phyloP scores from a whole-genome alignment of 2,888 invertebrate species.

The Rhamphomyia laevipes region DNA sequence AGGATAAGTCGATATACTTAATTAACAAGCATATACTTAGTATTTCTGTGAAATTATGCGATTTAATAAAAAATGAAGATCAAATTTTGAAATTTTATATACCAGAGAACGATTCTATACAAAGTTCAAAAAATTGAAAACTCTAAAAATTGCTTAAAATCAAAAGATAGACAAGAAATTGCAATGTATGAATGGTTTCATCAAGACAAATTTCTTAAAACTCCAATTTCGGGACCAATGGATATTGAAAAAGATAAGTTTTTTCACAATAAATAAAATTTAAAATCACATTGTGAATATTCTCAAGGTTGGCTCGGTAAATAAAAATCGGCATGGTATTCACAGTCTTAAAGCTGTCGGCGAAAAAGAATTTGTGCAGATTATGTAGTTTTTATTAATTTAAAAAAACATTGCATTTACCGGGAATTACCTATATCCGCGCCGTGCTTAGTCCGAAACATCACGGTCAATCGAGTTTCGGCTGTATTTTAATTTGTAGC shows the following conservation, averaged over 20 bases:
- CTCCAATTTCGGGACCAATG: neutral
- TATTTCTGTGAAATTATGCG: too few relatives aligned
- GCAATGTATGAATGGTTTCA: slow-evolving; percentile 5
- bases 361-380: slow-evolving; percentile 7
- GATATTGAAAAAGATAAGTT: slow-evolving; percentile 4
- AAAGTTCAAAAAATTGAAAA: neutral
- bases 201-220: neutral
- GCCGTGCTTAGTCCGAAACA: too few relatives aligned
- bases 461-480: too few relatives aligned
- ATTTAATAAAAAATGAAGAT: slow-evolving; percentile 5
- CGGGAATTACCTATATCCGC: too few relatives aligned
- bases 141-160: neutral
- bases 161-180: neutral
- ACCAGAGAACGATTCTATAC: neutral
- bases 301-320: neutral
- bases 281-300: neutral
- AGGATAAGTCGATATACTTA: too few relatives aligned
- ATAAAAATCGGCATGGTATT: slow-evolving; percentile 2
- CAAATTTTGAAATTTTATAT: slow-evolving; percentile 1
- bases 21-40: too few relatives aligned
- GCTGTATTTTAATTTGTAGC: too few relatives aligned
- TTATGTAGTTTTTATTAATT: neutral
- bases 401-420: too few relatives aligned
- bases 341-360: slow-evolving; percentile 3
- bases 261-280: slow-evolving; percentile 1